These are phyloP conservation scores for Bursaphelenchus mucronatus DNA, from an alignment of 1,140 invertebrate genomes.

Conservation along the genomic window DNA sequence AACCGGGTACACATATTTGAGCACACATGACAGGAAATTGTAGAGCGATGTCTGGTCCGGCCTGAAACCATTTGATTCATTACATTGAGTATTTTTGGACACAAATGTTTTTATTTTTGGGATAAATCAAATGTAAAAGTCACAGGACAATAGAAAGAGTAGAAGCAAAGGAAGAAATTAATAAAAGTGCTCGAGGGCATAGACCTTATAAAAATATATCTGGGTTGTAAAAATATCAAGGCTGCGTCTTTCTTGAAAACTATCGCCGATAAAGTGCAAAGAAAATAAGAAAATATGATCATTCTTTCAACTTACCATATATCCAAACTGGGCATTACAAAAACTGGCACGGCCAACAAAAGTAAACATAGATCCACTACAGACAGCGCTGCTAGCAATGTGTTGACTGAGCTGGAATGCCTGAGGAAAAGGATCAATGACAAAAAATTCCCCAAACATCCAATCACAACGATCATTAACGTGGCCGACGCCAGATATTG, in stretches of 20 bases:
- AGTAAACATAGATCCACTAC: conserved; percentile 48
- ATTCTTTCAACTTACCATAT: conserved; percentile 26
- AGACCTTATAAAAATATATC: background rate
- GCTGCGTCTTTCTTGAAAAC: background rate
- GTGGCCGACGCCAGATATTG: background rate
- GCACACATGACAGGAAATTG: conserved; percentile 41
- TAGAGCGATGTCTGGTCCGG: conserved; percentile 5
- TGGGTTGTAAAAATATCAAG: background rate
- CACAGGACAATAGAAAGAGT: too few species aligned
- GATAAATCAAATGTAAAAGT: background rate
- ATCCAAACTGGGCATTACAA: conserved; percentile 48
- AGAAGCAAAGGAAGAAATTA: too few species aligned
- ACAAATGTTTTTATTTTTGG: background rate
- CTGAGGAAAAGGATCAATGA: conserved; percentile 13
- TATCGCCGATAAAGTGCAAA: background rate
- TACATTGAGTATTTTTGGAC: too few species aligned
- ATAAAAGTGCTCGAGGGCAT: too few species aligned
- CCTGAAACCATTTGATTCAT: conserved; percentile 20
- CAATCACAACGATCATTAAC: conserved; percentile 15
- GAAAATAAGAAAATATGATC: background rate
- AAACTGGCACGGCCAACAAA: conserved; percentile 48
- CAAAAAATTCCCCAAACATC: conserved; percentile 19
- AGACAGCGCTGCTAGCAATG: conserved; percentile 42
- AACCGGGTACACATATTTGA: conserved; percentile 55
- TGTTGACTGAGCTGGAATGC: conserved; percentile 41